phyloP scores from a whole-genome alignment of 1,140 invertebrate species.

The Drosophila kurseongensis region DNA sequence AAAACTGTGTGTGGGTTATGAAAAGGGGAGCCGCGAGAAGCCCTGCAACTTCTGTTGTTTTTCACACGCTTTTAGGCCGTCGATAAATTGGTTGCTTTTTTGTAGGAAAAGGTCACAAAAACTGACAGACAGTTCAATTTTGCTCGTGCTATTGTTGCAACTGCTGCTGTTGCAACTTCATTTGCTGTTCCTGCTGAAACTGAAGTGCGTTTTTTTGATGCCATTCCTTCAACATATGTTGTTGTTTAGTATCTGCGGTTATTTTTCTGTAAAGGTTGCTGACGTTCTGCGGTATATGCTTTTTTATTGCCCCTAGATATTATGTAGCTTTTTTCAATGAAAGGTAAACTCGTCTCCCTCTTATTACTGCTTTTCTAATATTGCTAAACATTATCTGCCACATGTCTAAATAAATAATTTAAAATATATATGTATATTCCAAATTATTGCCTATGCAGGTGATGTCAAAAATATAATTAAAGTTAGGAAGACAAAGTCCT shows the following conservation, averaged over 20 bases:
- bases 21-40: constrained; percentile 5
- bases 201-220: constrained; percentile 9
- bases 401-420: too few species aligned
- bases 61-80: constrained; percentile 70
- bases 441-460: too few species aligned
- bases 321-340: too few species aligned
- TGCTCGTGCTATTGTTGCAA: constrained; percentile 21
- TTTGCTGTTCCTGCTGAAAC: background rate
- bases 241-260: background rate
- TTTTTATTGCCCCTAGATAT: too few species aligned
- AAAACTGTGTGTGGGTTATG: constrained; percentile 20
- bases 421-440: too few species aligned
- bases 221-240: background rate
- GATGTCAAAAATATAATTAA: too few species aligned
- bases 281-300: background rate
- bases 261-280: background rate
- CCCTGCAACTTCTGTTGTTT: constrained; percentile 46
- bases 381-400: too few species aligned
- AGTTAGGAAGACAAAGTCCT: too few species aligned
- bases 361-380: too few species aligned
- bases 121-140: constrained; percentile 77
- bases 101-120: constrained; percentile 18
- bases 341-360: too few species aligned
- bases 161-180: constrained; percentile 7
- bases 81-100: constrained; percentile 61